phyloP scores from a whole-genome alignment of 2,113 vertebrate species.

The Sisor rabdophorus region DNA sequence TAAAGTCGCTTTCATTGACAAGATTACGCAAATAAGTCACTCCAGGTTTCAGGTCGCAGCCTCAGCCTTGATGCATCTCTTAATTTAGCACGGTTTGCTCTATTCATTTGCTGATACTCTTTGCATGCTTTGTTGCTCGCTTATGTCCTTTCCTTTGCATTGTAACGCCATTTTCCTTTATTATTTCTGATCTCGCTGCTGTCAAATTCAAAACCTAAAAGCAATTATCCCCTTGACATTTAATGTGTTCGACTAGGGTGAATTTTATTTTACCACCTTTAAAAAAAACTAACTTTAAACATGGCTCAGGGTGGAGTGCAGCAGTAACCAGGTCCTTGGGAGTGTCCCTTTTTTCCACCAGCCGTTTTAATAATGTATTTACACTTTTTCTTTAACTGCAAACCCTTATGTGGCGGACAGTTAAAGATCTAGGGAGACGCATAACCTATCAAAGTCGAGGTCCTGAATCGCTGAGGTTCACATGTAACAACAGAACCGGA shows the following conservation, averaged over 20 bases:
- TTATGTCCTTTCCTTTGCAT: slow-evolving; percentile 67
- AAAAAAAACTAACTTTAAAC: slow-evolving; percentile 52
- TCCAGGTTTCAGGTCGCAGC: slow-evolving; percentile 57
- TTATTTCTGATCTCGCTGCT: slow-evolving; percentile 48
- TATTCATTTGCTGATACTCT: slow-evolving; percentile 67
- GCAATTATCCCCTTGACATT: slow-evolving; percentile 66
- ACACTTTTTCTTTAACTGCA: slow-evolving; percentile 24
- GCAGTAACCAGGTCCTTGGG: slow-evolving; percentile 30
- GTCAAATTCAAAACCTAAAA: slow-evolving; percentile 60
- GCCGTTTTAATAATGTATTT: slow-evolving; percentile 39
- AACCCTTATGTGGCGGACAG: slow-evolving; percentile 39
- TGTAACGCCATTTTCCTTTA: slow-evolving; percentile 59
- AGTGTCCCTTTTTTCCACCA: slow-evolving; percentile 21
- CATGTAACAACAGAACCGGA: slow-evolving; percentile 20
- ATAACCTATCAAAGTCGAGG: slow-evolving; percentile 39
- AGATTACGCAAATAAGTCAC: slow-evolving; percentile 74
- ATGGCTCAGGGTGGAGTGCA: slow-evolving; percentile 25
- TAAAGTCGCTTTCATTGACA: slow-evolving; percentile 74
- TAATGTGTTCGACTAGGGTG: slow-evolving; percentile 60
- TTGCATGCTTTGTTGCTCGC: slow-evolving; percentile 58
- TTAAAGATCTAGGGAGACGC: slow-evolving; percentile 7
- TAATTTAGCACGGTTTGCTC: slow-evolving; percentile 73
- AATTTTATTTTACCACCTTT: slow-evolving; percentile 54
- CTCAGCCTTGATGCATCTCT: slow-evolving; percentile 70
- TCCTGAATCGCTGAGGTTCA: slow-evolving; percentile 14